Percentiles rank a stretch among this genome's conserved stretches.
phyloP scores from a whole-genome alignment of 2,113 vertebrate species.

The Mustela lutreola region DNA sequence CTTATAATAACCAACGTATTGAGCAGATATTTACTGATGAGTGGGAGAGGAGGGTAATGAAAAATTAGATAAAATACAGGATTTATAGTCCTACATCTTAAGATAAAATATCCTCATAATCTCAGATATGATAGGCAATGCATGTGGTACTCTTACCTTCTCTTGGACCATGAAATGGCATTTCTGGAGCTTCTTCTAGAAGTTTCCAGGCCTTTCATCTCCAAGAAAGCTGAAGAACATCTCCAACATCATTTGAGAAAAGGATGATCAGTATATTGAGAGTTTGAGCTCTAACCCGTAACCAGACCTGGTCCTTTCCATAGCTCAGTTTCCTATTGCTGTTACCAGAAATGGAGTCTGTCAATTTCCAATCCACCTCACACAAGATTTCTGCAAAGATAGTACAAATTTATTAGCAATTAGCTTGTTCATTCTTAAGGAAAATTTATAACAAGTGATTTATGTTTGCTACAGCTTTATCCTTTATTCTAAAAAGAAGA shows the following conservation, averaged over 20 bases:
- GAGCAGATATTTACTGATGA: not conserved
- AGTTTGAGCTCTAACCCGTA: not conserved
- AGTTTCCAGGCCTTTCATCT: not conserved
- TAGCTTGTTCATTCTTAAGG: not conserved
- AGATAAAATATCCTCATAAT: not conserved
- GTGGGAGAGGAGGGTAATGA: not conserved
- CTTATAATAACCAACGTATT: not conserved
- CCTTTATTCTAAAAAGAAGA: not conserved
- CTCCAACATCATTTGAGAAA: not conserved
- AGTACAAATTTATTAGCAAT: not conserved
- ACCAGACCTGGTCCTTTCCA: not conserved
- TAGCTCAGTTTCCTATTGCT: not conserved
- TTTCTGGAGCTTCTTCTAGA: not conserved
- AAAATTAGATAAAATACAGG: not conserved
- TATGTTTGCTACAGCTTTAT: not conserved
- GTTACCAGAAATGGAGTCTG: not conserved
- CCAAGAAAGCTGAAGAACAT: not conserved
- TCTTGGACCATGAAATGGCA: not conserved
- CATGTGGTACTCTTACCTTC: not conserved
- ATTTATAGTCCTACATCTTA: not conserved
- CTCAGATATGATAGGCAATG: not conserved
- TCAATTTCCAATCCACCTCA: not conserved
- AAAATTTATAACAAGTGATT: not conserved
- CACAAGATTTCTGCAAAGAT: not conserved
- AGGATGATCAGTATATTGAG: not conserved